Percentiles rank a stretch among this genome's conserved stretches.
phyloP scores from a whole-genome alignment of 2,888 invertebrate genomes.

The Craniophora ligustri region DNA sequence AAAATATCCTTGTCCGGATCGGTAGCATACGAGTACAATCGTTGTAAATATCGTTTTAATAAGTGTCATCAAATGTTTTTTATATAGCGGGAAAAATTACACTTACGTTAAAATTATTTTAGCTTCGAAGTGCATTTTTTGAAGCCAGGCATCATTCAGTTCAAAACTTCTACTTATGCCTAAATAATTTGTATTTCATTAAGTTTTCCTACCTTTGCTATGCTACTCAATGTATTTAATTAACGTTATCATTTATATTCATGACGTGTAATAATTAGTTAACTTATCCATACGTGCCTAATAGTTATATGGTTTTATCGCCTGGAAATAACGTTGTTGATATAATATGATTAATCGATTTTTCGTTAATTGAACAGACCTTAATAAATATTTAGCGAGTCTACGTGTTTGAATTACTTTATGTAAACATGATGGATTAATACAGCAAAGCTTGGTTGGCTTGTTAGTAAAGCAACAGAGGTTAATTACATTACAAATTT shows the following conservation, averaged over 20 bases:
- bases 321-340: slow-evolving; percentile 1
- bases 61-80: too few relatives aligned
- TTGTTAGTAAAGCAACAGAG: background rate
- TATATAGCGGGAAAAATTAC: too few relatives aligned
- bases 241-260: background rate
- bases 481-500: background rate
- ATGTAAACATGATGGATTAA: slow-evolving; percentile 1
- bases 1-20: too few relatives aligned
- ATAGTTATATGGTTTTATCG: slow-evolving; percentile 13
- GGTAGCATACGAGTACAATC: too few relatives aligned
- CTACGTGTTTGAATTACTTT: background rate
- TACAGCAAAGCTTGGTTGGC: background rate
- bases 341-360: slow-evolving; percentile 18
- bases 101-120: too few relatives aligned
- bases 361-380: background rate
- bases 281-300: background rate
- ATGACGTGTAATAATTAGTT: slow-evolving; percentile 1
- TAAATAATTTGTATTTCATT: too few relatives aligned
- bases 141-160: too few relatives aligned
- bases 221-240: too few relatives aligned
- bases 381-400: slow-evolving; percentile 3
- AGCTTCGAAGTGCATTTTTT: too few relatives aligned
- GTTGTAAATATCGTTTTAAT: too few relatives aligned
- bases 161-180: too few relatives aligned
- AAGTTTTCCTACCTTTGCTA: too few relatives aligned